These are phyloP conservation scores for Drosophila picticornis DNA, from an alignment of 2,888 invertebrate species.

Conservation along the genomic window DNA sequence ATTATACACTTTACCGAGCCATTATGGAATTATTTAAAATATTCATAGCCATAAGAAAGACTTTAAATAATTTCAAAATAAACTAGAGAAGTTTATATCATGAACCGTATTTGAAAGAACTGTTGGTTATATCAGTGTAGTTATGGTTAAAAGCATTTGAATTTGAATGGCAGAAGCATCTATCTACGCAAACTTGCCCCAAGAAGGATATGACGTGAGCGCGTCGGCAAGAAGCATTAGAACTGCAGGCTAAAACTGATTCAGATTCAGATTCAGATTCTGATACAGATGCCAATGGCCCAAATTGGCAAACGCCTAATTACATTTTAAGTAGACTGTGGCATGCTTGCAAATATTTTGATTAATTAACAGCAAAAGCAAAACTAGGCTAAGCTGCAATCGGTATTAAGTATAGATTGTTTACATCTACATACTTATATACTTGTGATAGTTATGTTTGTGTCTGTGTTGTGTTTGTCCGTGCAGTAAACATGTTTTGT, in stretches of 20 bases:
- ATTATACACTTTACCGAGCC: constrained; percentile 7
- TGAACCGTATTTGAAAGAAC: neutral
- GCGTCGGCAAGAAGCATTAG: constrained; percentile 42
- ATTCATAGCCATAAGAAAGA: neutral
- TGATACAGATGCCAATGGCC: constrained; percentile 33
- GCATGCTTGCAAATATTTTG: constrained; percentile 42
- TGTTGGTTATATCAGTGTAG: neutral
- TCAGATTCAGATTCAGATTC: constrained; percentile 4
- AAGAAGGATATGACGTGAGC: constrained; percentile 17
- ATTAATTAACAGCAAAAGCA: constrained; percentile 37
- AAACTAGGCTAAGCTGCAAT: constrained; percentile 38
- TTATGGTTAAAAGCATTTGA: neutral
- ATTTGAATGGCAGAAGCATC: neutral
- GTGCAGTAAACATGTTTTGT: constrained; percentile 65
- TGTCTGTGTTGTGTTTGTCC: constrained; percentile 23
- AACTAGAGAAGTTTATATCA: neutral
- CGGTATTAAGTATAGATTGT: constrained; percentile 30
- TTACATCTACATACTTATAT: constrained; percentile 5
- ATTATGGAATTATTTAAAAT: neutral
- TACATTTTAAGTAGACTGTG: constrained; percentile 44
- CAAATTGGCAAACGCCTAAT: constrained; percentile 45
- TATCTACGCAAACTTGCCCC: neutral
- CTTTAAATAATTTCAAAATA: neutral
- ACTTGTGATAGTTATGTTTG: constrained; percentile 23
- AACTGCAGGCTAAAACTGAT: constrained; percentile 43